A percentile compares a stretch with the other conserved stretches of the same genome.
phyloP scores from a whole-genome alignment of 2,113 vertebrate genomes.

The Miniopterus natalensis region DNA sequence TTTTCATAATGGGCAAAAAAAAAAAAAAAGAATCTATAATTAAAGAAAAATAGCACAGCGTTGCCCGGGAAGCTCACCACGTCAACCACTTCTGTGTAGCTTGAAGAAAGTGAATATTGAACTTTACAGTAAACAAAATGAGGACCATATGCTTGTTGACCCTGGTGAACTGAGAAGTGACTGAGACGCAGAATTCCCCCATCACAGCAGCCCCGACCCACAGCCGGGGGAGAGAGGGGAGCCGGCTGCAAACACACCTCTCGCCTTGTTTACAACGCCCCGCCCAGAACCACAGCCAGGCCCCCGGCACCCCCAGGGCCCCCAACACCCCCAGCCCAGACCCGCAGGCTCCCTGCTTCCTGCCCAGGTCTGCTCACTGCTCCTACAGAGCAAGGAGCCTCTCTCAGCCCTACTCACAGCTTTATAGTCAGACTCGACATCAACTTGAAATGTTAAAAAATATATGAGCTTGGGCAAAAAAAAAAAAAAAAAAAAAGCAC shows the following conservation, averaged over 20 bases:
- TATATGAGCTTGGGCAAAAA: background rate
- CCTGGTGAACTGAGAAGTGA: background rate
- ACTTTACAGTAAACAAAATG: background rate
- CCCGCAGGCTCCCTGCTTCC: background rate
- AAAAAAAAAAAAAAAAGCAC: background rate
- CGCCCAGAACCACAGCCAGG: background rate
- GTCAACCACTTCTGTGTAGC: background rate
- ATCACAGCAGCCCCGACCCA: background rate
- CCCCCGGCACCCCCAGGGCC: background rate
- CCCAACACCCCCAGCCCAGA: background rate
- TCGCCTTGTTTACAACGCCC: rapidly evolving
- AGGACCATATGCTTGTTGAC: background rate
- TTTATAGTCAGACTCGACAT: background rate
- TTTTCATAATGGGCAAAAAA: background rate
- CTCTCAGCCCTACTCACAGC: rapidly evolving
- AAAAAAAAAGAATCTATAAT: background rate
- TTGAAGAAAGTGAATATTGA: background rate
- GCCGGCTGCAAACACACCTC: background rate
- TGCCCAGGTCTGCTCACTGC: too few species aligned
- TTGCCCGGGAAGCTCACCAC: background rate
- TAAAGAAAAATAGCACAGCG: background rate
- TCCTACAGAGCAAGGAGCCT: background rate
- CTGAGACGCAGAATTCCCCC: background rate
- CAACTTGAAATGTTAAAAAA: background rate
- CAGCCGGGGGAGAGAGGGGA: background rate